Conservation (phyloP, 2,888 invertebrate genomes). For the Pheosia gnoma region DNA sequence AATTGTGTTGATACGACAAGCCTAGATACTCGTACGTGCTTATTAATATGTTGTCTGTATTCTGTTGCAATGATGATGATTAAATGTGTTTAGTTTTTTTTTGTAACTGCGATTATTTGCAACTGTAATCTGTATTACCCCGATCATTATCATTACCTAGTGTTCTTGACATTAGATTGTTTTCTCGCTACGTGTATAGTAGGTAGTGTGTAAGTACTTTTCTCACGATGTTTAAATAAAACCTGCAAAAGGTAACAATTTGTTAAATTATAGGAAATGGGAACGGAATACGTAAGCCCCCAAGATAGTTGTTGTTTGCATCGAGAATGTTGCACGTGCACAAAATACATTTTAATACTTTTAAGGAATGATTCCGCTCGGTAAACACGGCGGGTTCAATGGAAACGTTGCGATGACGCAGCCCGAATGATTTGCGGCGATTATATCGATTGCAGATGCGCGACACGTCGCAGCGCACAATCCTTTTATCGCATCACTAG, state of each 20-base stretch:
- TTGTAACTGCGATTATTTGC: not conserved
- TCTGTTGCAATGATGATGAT: conserved; percentile 24
- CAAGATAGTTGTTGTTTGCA: not conserved
- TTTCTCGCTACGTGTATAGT: too few relatives aligned
- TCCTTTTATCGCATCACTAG: conserved; percentile 53
- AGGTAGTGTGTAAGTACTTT: not conserved
- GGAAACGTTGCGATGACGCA: conserved; percentile 33
- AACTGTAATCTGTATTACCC: not conserved
- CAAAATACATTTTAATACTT: conserved; percentile 9
- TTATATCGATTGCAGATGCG: conserved; percentile 51
- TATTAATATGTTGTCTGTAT: conserved; percentile 39
- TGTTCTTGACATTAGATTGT: not conserved
- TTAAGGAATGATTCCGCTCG: conserved; percentile 18
- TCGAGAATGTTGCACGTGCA: conserved; percentile 8
- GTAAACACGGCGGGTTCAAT: conserved; percentile 28
- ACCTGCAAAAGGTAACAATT: not conserved
- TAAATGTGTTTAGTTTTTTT: conserved; percentile 11
- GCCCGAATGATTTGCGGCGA: conserved; percentile 40
- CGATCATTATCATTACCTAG: not conserved
- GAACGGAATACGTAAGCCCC: not conserved
- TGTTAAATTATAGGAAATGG: conserved; percentile 1
- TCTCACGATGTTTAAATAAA: not conserved
- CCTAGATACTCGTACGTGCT: conserved; percentile 40
- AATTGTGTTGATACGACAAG: conserved; percentile 56
- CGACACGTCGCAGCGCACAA: conserved; percentile 48